Percentiles rank a stretch among this genome's conserved stretches.
Conservation (phyloP, 1,140 invertebrate species). For the Gryon sp. region DNA sequence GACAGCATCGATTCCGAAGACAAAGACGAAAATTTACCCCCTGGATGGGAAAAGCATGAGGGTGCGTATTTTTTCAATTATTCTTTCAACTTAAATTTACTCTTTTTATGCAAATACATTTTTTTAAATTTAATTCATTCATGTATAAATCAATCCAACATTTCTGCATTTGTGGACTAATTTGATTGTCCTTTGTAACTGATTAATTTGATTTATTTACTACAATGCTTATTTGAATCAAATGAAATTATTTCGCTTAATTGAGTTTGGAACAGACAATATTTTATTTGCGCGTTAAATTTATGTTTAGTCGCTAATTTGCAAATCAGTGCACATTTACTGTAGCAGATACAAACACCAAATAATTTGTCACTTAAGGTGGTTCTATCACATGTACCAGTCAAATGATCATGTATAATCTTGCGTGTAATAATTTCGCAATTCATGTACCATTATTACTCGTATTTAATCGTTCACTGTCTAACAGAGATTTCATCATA, state of each 20-base stretch:
- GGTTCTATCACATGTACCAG: too few species aligned
- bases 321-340: background rate
- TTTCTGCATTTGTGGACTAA: background rate
- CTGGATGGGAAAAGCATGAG: conserved; percentile 96
- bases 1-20: conserved; percentile 78
- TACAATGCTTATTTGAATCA: background rate
- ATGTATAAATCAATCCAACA: background rate
- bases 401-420: too few species aligned
- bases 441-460: too few species aligned
- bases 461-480: too few species aligned
- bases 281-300: background rate
- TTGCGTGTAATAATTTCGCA: too few species aligned
- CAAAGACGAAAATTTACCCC: conserved; percentile 83
- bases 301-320: background rate
- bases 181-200: background rate
- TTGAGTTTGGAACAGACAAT: background rate
- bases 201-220: background rate
- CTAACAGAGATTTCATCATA: too few species aligned
- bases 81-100: too few species aligned
- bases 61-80: too few species aligned
- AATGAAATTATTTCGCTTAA: background rate
- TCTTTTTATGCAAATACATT: too few species aligned
- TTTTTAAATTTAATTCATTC: too few species aligned
- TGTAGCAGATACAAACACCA: too few species aligned
- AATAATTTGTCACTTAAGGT: too few species aligned